Base-by-base conservation (phyloP, 2,113 vertebrate species). In the Upupa epops region DNA sequence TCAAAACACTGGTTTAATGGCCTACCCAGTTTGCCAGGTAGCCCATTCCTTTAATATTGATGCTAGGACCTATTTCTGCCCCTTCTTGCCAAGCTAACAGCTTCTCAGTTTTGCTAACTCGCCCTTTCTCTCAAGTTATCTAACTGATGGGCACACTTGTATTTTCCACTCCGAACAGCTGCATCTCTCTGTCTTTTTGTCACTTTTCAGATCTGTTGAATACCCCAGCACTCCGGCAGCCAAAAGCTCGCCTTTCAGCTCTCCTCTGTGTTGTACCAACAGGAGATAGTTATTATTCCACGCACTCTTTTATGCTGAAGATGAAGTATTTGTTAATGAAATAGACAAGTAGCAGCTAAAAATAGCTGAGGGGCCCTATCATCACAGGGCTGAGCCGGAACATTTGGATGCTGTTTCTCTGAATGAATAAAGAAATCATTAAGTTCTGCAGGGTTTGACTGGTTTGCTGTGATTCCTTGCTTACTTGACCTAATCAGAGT, bases 401-500 rank as follows among this genome's bases (percentile, higher is more conserved):
- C 0, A 0, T 81, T 58, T 68, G 32, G 29, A 48, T 68, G 52
- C 19, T 68, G 15, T 5, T 77, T 66, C 32, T 46, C 32, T 56
- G 48, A 16, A 29, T 13, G 8, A 32, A 26, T 17, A 11, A 59
- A n/a, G 37, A 36, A n/a, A 22, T 13, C 9, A 31, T 42, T 42
- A 26, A n/a, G 2, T 85, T 91, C 42, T 68, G 74, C 42, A 91
- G 59, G 78, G 13, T 17, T 1, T 14, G 48, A 37, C 78, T 77
- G 69, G 83, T 90, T 92, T 81, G 10, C 26, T 49, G 32, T 78
- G 73, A 61, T 88, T 92, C 90, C 58, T 93, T 94, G 52, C 73
- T 83, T 78, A 58, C 73, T 84, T 94, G 83, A 88, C 85, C 85
- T 92, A 71, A 85, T 73, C 87, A 91, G 56, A 87, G 80, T 92